Evolutionary conservation across 2,113 vertebrate genomes (phyloP), one percentile per base, ranked within the genome.

Genomic region (Spea bombifrons): DNA sequence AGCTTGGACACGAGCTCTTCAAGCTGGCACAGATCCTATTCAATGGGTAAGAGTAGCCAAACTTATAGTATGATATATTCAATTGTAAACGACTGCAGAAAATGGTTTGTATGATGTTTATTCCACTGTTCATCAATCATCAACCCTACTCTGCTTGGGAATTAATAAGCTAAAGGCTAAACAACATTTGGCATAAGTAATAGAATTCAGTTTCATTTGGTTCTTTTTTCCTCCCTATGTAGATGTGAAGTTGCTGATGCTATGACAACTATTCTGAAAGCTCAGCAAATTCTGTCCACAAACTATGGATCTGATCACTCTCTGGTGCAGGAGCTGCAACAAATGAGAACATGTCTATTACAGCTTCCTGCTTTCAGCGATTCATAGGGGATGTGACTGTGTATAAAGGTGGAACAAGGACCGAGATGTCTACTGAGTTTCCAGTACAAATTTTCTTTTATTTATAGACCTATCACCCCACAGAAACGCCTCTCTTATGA

Each of bases 1-100:
- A 99, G 89, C 83, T 90, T 48, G 95, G 94, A 55, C 93, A 86
- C 12, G 95, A 99, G 67, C 94, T 98, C 81, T 96, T 96, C 90
- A 99, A 99, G 85, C 86, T 99, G 86, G 91, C 94, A 73, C 96
- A 99, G 80, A 84, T 98, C 48, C 91, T 96, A 84, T 99, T 99
- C 85, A 99, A 96, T 16, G 94, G 95, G 96, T 99, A 84, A 92
- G 83, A 46, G 46, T 45, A 15, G 59, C 1, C 10, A 12, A 30
- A 30, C 30, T 2, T 30, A 30, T 30, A 30, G 30, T 30, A 30
- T 30, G 30, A 30, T 30, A 30, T 30, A 30, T 30, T 1, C 30
- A 30, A 30, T 30, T 30, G 30, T 30, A 30, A 30, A 30, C 30
- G 30, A 30, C 30, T 30, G 30, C 30, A 1, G 30, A 30, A 30